Conservation (phyloP, 2,888 invertebrate species). For the Erannis defoliaria region DNA sequence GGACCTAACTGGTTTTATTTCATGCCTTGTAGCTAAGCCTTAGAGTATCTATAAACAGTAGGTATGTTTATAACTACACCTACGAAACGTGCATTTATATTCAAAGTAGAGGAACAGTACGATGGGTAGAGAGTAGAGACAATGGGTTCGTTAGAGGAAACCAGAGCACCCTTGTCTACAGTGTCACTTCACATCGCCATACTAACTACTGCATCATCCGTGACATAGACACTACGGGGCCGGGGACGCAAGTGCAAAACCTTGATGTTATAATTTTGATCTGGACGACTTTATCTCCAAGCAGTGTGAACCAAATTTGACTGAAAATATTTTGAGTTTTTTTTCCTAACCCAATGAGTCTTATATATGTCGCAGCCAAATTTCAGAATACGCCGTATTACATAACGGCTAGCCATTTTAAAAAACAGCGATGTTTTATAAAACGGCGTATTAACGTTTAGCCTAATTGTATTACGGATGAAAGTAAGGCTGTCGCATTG, state of each 20-base stretch:
- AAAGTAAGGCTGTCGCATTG: no score
- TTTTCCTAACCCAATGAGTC: conserved; percentile 5
- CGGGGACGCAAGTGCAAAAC: neutral
- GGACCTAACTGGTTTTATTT: no score
- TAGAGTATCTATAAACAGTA: no score
- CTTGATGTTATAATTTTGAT: conserved; percentile 13
- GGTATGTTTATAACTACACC: neutral
- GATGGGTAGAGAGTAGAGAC: conserved; percentile 62
- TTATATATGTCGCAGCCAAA: no score
- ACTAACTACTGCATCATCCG: conserved; percentile 40
- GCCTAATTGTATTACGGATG: no score
- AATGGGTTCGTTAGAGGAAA: conserved; percentile 78
- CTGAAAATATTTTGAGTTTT: neutral
- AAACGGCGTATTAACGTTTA: no score
- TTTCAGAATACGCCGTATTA: no score
- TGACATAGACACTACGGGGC: conserved; percentile 15
- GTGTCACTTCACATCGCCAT: conserved; percentile 68
- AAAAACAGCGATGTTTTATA: no score
- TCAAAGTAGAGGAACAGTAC: conserved; percentile 19
- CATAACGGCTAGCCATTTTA: no score
- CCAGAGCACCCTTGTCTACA: conserved; percentile 69
- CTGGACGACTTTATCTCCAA: conserved; percentile 9
- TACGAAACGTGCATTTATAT: neutral
- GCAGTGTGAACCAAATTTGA: conserved; percentile 11
- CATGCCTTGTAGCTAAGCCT: no score